A percentile compares a stretch with the other conserved stretches of the same genome.
phyloP scores from a whole-genome alignment of 2,797 vertebrate genomes.

The Telmatherina bonti region DNA sequence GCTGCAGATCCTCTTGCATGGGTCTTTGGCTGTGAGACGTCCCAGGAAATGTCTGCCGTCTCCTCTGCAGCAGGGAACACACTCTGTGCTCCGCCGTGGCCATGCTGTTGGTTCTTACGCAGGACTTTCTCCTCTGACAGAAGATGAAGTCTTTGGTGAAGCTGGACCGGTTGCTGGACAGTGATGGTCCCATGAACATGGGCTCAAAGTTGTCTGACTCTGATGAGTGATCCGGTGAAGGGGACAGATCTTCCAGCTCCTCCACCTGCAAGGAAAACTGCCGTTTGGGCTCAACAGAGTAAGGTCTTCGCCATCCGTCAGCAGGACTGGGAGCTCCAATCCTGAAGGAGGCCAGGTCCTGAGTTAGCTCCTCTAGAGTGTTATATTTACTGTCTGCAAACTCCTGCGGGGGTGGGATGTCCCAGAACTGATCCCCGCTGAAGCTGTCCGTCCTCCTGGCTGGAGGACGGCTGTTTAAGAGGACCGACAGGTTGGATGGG shows the following conservation, averaged over 20 bases:
- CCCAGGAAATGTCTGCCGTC: slow-evolving; percentile 85
- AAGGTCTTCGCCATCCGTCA: background rate
- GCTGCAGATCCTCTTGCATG: slow-evolving; percentile 59
- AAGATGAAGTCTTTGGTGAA: slow-evolving; percentile 72
- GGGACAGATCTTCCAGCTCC: slow-evolving; percentile 27
- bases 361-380: slow-evolving; percentile 66
- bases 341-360: slow-evolving; percentile 65
- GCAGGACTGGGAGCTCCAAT: slow-evolving; percentile 36
- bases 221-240: slow-evolving; percentile 61
- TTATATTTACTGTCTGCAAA: slow-evolving; percentile 75
- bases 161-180: slow-evolving; percentile 70
- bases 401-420: slow-evolving; percentile 76
- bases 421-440: slow-evolving; percentile 54
- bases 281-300: slow-evolving; percentile 40
- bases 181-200: slow-evolving; percentile 58
- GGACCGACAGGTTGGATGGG: slow-evolving; percentile 51
- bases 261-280: slow-evolving; percentile 52
- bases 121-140: slow-evolving; percentile 60
- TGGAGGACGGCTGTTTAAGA: slow-evolving; percentile 52
- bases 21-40: slow-evolving; percentile 22
- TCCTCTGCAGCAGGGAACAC: slow-evolving; percentile 60
- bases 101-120: slow-evolving; percentile 77
- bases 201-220: slow-evolving; percentile 59
- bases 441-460: slow-evolving; percentile 51
- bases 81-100: slow-evolving; percentile 65